Base-by-base conservation (phyloP, 2,797 vertebrate species). In the Loris lydekkerianus region DNA sequence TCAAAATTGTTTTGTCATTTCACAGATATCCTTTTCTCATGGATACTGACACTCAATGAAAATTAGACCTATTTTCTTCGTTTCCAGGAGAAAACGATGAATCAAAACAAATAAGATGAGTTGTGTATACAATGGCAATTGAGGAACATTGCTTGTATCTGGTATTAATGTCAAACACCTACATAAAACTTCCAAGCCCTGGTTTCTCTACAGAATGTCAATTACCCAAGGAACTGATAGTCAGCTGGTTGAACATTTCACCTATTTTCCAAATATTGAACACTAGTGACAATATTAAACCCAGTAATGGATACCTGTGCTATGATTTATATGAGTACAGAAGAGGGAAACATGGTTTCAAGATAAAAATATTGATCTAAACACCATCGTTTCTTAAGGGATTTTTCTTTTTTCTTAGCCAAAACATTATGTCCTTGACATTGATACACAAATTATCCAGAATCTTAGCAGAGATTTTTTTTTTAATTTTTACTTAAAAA, bases 341-440 rank as follows among this genome's bases (percentile, higher is more conserved):
- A 84, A 85, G 18, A 58, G 27, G 5, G 17, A 82, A 94, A 78
- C 9, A 58, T 27, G 70, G 49, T 60, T 78, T 92, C 58, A 75
- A 23, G 11, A 82, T 49, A 92, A 88, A 92, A 92, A 46, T 63
- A 27, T 67, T 83, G 25, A 90, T 23, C 15, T 77, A 88, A 92
- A 90, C 2, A 17, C 14, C 15, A 60, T 7, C 25, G 29, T 67
- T 81, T 87, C 49, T 81, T 94, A 63, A 73, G 29, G 7, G 0
- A 21, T 3, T 83, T 93, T 78, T n/a, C 43, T 92, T 89, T 89
- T 72, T 31, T 13, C 27, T 20, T 67, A 17, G 5, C 3, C 7
- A 53, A 84, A 91, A 53, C 7, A 31, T 27, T 46, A 23, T 78
- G 77, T 95, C 4, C n/a, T 91, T 84, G 10, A 20, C 49, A 8